Evolutionary conservation across 2,888 invertebrate genomes (phyloP).

Genomic region (Tuberolachnus salignus): DNA sequence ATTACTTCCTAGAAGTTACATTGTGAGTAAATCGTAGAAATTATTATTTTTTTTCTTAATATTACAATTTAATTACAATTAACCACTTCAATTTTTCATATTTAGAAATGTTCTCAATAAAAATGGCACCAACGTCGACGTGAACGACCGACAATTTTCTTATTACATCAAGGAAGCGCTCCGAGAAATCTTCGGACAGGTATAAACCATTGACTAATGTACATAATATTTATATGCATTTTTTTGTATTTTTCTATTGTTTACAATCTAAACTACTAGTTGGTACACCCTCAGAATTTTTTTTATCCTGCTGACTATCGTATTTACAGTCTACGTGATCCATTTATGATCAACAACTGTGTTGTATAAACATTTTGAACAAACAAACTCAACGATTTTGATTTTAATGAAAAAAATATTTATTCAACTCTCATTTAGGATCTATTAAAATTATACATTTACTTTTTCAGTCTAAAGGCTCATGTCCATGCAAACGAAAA

Average conservation of each 20-base stretch:
- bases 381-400: not conserved
- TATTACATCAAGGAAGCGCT: slow-evolving; percentile 45
- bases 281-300: not conserved
- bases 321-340: not conserved
- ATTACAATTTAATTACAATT: not conserved
- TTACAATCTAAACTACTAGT: not conserved
- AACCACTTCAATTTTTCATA: not conserved
- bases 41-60: not conserved
- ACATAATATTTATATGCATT: not conserved
- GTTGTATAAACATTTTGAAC: not conserved
- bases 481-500: too few species aligned
- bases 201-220: not conserved
- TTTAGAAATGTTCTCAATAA: slow-evolving; percentile 32
- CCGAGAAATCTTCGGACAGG: slow-evolving; percentile 47
- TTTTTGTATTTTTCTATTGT: not conserved
- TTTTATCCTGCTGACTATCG: not conserved
- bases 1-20: slow-evolving; percentile 48
- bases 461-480: too few species aligned
- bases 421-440: too few species aligned
- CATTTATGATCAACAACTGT: not conserved
- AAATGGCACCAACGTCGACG: slow-evolving; percentile 2
- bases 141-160: slow-evolving; percentile 25
- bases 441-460: too few species aligned
- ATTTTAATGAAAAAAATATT: not conserved
- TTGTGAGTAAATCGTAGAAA: slow-evolving; percentile 11